These are phyloP conservation scores for Hyphantria cunea DNA, from an alignment of 1,140 invertebrate species.

Conservation along the genomic window DNA sequence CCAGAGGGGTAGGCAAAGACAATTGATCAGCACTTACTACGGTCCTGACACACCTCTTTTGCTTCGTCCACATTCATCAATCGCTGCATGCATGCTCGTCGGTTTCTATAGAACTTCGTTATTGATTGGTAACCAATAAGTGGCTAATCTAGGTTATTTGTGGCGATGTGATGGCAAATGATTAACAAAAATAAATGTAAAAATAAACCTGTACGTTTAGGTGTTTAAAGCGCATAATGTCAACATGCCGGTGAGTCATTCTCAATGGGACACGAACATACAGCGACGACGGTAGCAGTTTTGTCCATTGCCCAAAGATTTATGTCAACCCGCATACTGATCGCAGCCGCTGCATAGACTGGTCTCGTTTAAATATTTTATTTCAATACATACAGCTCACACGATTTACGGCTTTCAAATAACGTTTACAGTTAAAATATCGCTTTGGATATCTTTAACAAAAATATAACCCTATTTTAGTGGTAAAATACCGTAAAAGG, in stretches of 20 bases:
- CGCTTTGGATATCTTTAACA: neutral
- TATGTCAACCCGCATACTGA: conserved; percentile 44
- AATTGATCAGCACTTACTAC: too few relatives aligned
- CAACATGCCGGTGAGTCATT: conserved; percentile 48
- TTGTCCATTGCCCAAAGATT: conserved; percentile 63
- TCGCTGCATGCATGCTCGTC: too few relatives aligned
- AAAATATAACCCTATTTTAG: conserved; percentile 6
- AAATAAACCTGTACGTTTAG: too few relatives aligned
- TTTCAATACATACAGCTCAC: conserved; percentile 10
- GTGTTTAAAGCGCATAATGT: conserved; percentile 27
- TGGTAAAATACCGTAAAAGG: conserved; percentile 1
- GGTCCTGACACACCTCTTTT: too few relatives aligned
- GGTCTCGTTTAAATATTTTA: conserved; percentile 32
- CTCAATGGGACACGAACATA: conserved; percentile 39
- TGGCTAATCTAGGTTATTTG: too few relatives aligned
- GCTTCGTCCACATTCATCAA: too few relatives aligned
- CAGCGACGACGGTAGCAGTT: conserved; percentile 38
- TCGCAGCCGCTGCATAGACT: conserved; percentile 27
- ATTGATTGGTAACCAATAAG: too few relatives aligned
- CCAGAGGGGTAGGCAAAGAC: too few relatives aligned
- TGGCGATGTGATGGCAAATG: too few relatives aligned
- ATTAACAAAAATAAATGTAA: too few relatives aligned
- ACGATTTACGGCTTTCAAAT: conserved; percentile 9
- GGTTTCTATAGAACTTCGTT: too few relatives aligned
- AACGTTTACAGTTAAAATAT: conserved; percentile 11